Conservation (phyloP, 2,888 invertebrate species). For the Drosophila siamana region DNA sequence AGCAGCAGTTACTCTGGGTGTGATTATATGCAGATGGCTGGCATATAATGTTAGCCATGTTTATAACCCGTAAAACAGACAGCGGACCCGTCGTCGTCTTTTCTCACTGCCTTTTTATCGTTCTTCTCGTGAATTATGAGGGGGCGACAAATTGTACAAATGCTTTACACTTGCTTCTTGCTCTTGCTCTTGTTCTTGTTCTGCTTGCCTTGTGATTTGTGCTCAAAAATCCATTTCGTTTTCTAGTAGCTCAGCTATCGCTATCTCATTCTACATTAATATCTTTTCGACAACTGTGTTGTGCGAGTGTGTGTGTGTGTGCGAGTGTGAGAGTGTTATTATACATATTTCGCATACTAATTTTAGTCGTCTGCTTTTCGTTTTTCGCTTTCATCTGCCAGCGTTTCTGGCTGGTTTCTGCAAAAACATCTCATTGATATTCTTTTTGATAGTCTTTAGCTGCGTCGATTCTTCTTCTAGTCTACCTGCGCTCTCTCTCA, state of each 20-base stretch:
- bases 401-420: constrained; percentile 20
- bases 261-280: constrained; percentile 9
- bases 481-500: constrained; percentile 38
- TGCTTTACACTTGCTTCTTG: constrained; percentile 27
- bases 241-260: constrained; percentile 22
- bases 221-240: constrained; percentile 39
- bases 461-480: constrained; percentile 17
- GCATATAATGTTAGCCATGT: constrained; percentile 22
- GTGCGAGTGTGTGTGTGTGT: constrained; percentile 4
- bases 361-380: constrained; percentile 62
- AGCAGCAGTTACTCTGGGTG: not conserved
- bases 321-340: constrained; percentile 14
- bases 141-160: constrained; percentile 25
- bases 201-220: constrained; percentile 21
- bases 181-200: constrained; percentile 18
- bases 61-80: constrained; percentile 24
- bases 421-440: constrained; percentile 52
- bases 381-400: constrained; percentile 23
- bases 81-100: not conserved
- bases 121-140: constrained; percentile 18
- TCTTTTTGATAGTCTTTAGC: constrained; percentile 45
- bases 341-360: constrained; percentile 51
- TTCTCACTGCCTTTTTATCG: constrained; percentile 9
- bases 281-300: constrained; percentile 25
- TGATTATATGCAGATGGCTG: constrained; percentile 15